Base-by-base conservation (phyloP, 2,797 vertebrate species). In the Hozukius guyotensis region DNA sequence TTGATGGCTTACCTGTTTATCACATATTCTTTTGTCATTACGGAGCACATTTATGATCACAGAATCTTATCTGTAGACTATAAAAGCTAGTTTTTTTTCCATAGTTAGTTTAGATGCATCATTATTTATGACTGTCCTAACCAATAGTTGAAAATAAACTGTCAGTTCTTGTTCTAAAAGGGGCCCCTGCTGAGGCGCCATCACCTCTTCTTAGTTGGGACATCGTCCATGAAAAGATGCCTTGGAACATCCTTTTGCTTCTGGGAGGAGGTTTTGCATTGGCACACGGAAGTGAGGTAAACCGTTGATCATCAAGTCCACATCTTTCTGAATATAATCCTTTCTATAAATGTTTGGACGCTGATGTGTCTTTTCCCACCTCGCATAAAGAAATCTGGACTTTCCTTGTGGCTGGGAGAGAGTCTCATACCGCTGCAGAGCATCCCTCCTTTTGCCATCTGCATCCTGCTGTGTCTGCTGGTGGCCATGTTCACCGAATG, bases 241-340 rank as follows among this genome's bases (percentile, higher is more conserved):
- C 97, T 0, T 96, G 97, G 97, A 97, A 96, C 87, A 95, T 98
- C 5, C 62, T 98, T 20, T 63, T 98, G 55, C 95, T 98, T 72
- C 90, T 97, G 83, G 97, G 97, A 52, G 97, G 97, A 20, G 97
- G 97, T 52, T 98, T 97, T 77, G 97, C 96, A 42, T 84, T 98
- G 87, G 97, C 97, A 82, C 95, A 95, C 18, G 97, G 96, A 85
- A 98, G 97, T 18, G 96, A 98, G 96, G 97, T 98, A 82, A 72
- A 53, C 0, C 4, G 12, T 8, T 36, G 13, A 49, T 53, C 20
- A 38, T 53, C 7, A 61, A 29, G 9, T 13, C 5, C 18, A n/a
- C 2, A 32, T 59, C 46, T 59, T 65, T 56, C 24, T 60, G 4
- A 60, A 57, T 14, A 11, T 18, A 10, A 13, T 53, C 6, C 5